A percentile compares a stretch with the other conserved stretches of the same genome.
Evolutionary conservation across 2,797 vertebrate genomes (phyloP).

Genomic region (Platyrinchus mystaceus): DNA sequence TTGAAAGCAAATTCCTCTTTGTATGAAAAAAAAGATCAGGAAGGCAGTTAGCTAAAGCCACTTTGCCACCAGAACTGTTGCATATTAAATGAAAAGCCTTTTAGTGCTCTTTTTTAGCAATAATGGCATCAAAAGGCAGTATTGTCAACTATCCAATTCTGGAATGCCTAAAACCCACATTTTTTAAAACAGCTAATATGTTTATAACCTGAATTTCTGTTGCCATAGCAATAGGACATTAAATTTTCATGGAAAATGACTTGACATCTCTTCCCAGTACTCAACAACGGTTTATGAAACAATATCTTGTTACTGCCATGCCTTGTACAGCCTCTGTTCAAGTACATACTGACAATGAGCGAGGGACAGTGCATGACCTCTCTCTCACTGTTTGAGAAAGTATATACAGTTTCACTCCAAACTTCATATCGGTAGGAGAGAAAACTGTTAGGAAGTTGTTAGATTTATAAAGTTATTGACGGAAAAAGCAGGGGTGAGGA

Average conservation of each 20-base stretch:
- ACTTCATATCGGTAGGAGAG: background rate
- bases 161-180: background rate
- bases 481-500: background rate
- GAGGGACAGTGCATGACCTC: background rate
- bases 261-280: background rate
- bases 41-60: background rate
- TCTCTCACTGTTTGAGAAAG: background rate
- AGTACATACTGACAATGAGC: background rate
- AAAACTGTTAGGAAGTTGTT: background rate
- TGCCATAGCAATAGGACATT: background rate
- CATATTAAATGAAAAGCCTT: background rate
- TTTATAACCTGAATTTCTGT: conserved; percentile 3
- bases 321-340: background rate
- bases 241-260: conserved; percentile 21
- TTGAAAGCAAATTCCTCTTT: background rate
- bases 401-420: background rate
- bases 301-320: background rate
- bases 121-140: background rate
- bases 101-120: background rate
- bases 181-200: background rate
- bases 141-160: background rate
- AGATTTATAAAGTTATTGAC: background rate
- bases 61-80: background rate
- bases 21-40: background rate
- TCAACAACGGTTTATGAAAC: background rate